Conservation (phyloP, 2,113 vertebrate species). For the Anas platyrhynchos region DNA sequence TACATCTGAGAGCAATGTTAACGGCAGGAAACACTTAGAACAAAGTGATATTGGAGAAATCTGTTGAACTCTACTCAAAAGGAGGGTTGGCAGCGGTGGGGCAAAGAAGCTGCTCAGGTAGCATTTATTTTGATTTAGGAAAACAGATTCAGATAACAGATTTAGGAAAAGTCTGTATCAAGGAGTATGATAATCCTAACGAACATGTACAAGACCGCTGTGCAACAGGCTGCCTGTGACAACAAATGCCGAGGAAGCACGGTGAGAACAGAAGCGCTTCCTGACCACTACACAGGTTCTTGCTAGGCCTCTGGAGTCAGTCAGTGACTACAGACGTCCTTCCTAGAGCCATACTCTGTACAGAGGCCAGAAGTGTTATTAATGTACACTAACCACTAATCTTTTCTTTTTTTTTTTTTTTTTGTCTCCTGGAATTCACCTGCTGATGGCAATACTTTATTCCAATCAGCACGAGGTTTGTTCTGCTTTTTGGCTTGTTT, state of each 20-base stretch:
- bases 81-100: rapidly evolving
- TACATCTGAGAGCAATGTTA: neutral
- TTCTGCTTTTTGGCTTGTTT: constrained; percentile 75
- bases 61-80: neutral
- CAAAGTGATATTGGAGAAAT: neutral
- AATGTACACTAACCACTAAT: neutral
- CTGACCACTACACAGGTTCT: neutral
- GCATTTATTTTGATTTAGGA: too few species aligned
- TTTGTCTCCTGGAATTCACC: constrained; percentile 67
- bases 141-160: too few species aligned
- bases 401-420: constrained; percentile 52
- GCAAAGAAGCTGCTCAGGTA: neutral
- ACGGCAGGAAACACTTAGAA: neutral
- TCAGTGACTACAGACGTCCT: neutral
- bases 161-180: neutral
- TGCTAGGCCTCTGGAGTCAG: neutral
- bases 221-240: neutral
- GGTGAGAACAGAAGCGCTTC: neutral
- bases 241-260: neutral
- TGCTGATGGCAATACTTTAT: constrained; percentile 82
- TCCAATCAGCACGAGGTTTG: constrained; percentile 92
- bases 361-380: neutral
- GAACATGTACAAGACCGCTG: neutral
- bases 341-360: neutral
- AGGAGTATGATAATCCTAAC: neutral